These are phyloP conservation scores for Rhinichthys osculus DNA, from an alignment of 2,797 vertebrate species.

Conservation along the genomic window DNA sequence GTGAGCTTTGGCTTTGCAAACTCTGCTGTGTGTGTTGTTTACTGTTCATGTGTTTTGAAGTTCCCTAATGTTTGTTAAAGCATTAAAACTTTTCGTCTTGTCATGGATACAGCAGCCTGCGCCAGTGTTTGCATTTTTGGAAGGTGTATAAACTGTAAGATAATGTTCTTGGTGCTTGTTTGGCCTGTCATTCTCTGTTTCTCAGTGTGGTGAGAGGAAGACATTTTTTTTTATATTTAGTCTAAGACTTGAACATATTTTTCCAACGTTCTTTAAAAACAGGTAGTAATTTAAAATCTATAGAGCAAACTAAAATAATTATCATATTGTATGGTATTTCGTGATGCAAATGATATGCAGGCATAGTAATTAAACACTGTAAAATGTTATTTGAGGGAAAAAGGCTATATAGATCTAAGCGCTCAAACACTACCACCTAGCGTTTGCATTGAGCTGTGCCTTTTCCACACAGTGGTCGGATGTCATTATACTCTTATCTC, in stretches of 20 bases:
- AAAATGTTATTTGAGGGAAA: background rate
- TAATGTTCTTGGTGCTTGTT: background rate
- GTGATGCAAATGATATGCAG: background rate
- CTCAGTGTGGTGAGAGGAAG: background rate
- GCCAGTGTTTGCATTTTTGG: background rate
- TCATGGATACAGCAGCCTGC: constrained; percentile 4
- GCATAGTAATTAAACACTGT: background rate
- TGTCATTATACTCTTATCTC: background rate
- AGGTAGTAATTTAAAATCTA: background rate
- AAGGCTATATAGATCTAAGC: background rate
- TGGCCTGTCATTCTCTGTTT: background rate
- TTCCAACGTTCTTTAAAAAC: background rate
- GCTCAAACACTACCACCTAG: constrained; percentile 47
- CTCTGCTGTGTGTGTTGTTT: too few relatives aligned
- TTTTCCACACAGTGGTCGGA: background rate
- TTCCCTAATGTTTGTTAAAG: background rate
- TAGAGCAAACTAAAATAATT: background rate
- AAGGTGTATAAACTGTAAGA: background rate
- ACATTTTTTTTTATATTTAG: background rate
- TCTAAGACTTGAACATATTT: background rate
- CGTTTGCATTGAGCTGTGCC: background rate
- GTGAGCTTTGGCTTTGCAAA: too few relatives aligned
- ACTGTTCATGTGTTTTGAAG: too few relatives aligned
- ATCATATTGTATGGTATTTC: background rate
- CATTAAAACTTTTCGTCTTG: background rate